Percentiles rank a stretch among this genome's conserved stretches.
Conservation (phyloP, 2,797 vertebrate species). For the Chelon labrosus region DNA sequence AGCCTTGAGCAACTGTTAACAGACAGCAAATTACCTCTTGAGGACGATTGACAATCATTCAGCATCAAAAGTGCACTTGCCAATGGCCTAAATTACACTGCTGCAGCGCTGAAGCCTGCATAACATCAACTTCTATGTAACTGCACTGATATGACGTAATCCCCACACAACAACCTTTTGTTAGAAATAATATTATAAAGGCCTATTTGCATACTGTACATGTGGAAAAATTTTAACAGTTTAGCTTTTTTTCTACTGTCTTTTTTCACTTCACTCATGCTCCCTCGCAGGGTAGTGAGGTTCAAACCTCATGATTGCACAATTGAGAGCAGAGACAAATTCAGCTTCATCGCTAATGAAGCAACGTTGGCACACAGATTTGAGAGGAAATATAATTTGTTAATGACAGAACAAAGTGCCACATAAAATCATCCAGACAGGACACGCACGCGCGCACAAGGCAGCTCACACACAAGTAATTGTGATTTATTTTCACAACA, state of each 20-base stretch:
- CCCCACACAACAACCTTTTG: background rate
- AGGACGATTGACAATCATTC: constrained; percentile 10
- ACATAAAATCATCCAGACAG: constrained; percentile 16
- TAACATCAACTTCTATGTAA: background rate
- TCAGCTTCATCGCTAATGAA: constrained; percentile 3
- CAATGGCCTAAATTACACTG: background rate
- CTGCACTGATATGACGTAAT: background rate
- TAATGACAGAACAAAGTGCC: constrained; percentile 2
- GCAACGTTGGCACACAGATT: constrained; percentile 5
- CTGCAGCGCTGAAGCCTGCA: background rate
- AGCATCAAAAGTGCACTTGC: background rate
- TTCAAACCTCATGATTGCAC: background rate
- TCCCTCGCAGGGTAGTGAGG: too few species aligned
- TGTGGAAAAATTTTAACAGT: too few species aligned
- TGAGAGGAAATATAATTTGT: constrained; percentile 12
- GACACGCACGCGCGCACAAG: constrained; percentile 15
- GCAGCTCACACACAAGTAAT: constrained; percentile 19
- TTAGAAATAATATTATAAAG: too few species aligned
- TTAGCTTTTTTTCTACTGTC: too few species aligned
- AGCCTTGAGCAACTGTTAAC: constrained; percentile 17
- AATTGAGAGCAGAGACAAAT: constrained; percentile 7
- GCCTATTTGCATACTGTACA: too few species aligned
- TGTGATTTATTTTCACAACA: constrained; percentile 39
- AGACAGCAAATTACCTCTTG: background rate
- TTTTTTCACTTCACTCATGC: too few species aligned